These are phyloP conservation scores for Melipona beecheii DNA, from an alignment of 2,888 invertebrate species.

Conservation along the genomic window DNA sequence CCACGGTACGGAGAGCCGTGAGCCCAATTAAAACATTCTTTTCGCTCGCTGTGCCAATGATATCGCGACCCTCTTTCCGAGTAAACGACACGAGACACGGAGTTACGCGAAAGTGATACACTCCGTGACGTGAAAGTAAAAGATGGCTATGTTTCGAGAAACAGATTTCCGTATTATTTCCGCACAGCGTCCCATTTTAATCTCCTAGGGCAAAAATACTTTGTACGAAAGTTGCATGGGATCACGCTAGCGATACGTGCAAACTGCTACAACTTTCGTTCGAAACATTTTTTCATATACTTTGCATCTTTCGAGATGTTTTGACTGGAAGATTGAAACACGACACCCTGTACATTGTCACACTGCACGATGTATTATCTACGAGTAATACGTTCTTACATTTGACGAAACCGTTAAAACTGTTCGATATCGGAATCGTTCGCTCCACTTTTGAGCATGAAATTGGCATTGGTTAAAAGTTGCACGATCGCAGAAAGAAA, in stretches of 20 bases:
- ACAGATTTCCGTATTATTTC: not conserved
- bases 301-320: too few relatives aligned
- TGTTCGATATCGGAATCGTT: not conserved
- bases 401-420: not conserved
- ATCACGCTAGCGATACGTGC: too few relatives aligned
- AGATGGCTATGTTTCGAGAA: not conserved
- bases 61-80: slow-evolving; percentile 13
- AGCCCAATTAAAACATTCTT: slow-evolving; percentile 51
- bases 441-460: too few relatives aligned
- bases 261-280: too few relatives aligned
- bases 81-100: not conserved
- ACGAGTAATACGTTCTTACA: not conserved
- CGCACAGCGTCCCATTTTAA: too few relatives aligned
- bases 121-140: not conserved
- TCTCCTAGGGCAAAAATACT: too few relatives aligned
- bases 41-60: not conserved
- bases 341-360: too few relatives aligned
- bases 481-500: not conserved
- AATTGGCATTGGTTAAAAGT: too few relatives aligned
- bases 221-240: too few relatives aligned
- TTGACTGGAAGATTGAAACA: too few relatives aligned
- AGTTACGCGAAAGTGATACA: not conserved
- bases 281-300: too few relatives aligned
- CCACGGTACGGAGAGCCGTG: slow-evolving; percentile 26
- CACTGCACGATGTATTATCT: too few relatives aligned